Conservation (phyloP, 1,140 invertebrate genomes). For the Luehdorfia chinensis region DNA sequence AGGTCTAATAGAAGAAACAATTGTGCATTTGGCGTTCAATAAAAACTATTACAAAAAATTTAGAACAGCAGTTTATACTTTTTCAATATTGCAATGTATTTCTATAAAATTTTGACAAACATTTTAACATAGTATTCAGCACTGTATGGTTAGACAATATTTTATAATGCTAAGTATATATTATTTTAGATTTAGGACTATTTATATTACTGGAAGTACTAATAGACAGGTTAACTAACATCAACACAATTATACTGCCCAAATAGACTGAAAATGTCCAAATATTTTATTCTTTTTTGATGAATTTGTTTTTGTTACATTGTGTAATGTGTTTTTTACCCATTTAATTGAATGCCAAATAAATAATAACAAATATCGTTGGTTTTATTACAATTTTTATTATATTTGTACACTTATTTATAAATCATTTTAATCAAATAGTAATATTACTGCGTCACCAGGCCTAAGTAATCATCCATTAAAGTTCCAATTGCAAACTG, state of each 20-base stretch:
- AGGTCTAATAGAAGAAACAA: slow-evolving; percentile 25
- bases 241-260: slow-evolving; percentile 56
- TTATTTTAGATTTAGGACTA: slow-evolving; percentile 11
- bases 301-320: slow-evolving; percentile 65
- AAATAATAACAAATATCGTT: slow-evolving; percentile 47
- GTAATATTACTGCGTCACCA: slow-evolving; percentile 73
- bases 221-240: slow-evolving; percentile 17
- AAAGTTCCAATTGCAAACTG: slow-evolving; percentile 99
- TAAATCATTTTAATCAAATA: slow-evolving; percentile 17
- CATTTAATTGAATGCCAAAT: slow-evolving; percentile 74
- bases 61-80: not conserved
- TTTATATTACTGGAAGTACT: slow-evolving; percentile 3
- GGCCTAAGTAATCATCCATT: slow-evolving; percentile 97
- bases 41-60: not conserved
- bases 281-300: slow-evolving; percentile 66
- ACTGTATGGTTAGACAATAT: slow-evolving; percentile 11
- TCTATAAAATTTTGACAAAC: not conserved
- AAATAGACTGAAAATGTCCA: slow-evolving; percentile 71
- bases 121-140: slow-evolving; percentile 11
- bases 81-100: slow-evolving; percentile 5
- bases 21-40: slow-evolving; percentile 40
- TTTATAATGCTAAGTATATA: not conserved
- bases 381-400: slow-evolving; percentile 39
- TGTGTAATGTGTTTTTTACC: slow-evolving; percentile 59
- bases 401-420: slow-evolving; percentile 25